Percentiles rank a stretch among this genome's conserved stretches.
These are phyloP conservation scores for Octomys mimax DNA, from an alignment of 2,797 vertebrate species.

Conservation along the genomic window DNA sequence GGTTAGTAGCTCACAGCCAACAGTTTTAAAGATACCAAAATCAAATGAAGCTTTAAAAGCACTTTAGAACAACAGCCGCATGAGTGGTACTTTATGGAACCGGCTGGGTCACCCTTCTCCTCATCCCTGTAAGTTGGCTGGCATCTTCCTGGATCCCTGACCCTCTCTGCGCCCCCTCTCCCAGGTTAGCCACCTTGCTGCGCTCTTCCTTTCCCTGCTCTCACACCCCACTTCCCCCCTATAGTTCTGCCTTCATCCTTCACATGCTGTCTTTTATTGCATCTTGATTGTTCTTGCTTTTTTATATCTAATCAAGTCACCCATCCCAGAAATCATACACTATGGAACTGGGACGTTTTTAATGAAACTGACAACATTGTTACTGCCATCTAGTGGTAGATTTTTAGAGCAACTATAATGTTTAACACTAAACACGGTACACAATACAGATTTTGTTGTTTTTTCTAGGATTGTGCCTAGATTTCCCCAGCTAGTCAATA, in stretches of 20 bases:
- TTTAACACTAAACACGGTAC: not conserved
- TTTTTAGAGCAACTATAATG: not conserved
- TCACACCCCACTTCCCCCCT: not conserved
- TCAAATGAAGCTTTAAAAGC: not conserved
- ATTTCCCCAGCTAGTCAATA: not conserved
- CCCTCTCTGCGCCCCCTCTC: not conserved
- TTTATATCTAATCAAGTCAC: not conserved
- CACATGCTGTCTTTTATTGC: not conserved
- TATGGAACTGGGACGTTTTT: not conserved
- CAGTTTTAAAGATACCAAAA: conserved; percentile 17
- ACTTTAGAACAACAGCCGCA: not conserved
- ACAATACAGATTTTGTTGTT: not conserved
- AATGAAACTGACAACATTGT: conserved; percentile 49
- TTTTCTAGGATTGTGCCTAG: not conserved
- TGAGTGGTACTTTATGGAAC: not conserved
- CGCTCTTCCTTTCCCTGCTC: not conserved
- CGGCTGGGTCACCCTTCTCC: not conserved
- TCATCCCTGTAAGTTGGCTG: not conserved
- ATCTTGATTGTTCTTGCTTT: conserved; percentile 26
- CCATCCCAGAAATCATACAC: not conserved
- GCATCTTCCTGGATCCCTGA: too few relatives aligned
- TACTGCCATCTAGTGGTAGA: conserved; percentile 77
- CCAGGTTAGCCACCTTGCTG: not conserved
- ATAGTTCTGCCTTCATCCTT: not conserved
- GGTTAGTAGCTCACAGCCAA: not conserved